Evolutionary conservation across 2,888 invertebrate genomes (phyloP).

Genomic region (Marronus borbonicus): DNA sequence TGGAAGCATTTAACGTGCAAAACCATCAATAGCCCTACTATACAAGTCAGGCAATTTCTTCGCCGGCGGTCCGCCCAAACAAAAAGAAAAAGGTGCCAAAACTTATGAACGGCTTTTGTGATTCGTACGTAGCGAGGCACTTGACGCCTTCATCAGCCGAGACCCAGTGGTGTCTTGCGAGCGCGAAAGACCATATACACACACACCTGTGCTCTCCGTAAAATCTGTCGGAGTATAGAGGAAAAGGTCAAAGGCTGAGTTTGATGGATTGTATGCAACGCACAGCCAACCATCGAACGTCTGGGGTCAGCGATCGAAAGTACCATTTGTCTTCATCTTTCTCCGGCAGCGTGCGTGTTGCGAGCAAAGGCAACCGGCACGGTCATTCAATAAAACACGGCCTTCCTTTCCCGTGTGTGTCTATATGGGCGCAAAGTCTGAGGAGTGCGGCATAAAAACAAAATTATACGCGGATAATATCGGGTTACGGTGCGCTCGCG

Average conservation of each 20-base stretch:
- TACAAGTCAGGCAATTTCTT: slow-evolving; percentile 12
- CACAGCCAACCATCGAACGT: neutral
- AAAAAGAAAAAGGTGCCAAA: slow-evolving; percentile 31
- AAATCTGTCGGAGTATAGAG: slow-evolving; percentile 11
- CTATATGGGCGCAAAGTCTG: neutral
- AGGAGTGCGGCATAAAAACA: neutral
- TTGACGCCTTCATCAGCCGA: slow-evolving; percentile 31
- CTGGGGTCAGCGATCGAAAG: slow-evolving; percentile 32
- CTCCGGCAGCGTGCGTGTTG: slow-evolving; percentile 13
- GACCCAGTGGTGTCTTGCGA: slow-evolving; percentile 21
- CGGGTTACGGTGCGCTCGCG: neutral
- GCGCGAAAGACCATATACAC: slow-evolving; percentile 12
- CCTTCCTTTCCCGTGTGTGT: slow-evolving; percentile 2
- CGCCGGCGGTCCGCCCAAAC: slow-evolving; percentile 25
- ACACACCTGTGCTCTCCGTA: slow-evolving; percentile 19
- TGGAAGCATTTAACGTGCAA: slow-evolving; percentile 24
- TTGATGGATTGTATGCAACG: slow-evolving; percentile 37
- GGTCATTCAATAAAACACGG: slow-evolving; percentile 30
- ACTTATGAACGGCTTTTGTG: slow-evolving; percentile 38
- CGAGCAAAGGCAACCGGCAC: slow-evolving; percentile 8
- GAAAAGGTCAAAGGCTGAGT: slow-evolving; percentile 36
- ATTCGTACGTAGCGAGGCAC: slow-evolving; percentile 9
- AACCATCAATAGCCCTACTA: slow-evolving; percentile 14
- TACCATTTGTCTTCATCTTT: slow-evolving; percentile 39
- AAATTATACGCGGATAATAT: slow-evolving; percentile 9